Conservation (phyloP, 2,888 invertebrate species). For the Leptinotarsa rubiginosa region DNA sequence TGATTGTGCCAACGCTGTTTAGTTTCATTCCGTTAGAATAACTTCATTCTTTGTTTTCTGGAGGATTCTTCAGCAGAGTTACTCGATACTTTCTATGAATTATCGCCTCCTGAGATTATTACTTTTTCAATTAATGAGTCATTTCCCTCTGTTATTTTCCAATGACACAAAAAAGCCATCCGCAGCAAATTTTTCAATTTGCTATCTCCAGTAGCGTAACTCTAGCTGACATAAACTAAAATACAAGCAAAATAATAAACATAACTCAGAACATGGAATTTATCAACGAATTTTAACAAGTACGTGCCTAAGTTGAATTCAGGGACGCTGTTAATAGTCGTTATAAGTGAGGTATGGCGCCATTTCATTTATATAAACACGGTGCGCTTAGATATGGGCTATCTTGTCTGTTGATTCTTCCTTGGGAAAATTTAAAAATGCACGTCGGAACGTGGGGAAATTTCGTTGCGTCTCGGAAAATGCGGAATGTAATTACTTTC, state of each 20-base stretch:
- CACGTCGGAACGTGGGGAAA: slow-evolving; percentile 35
- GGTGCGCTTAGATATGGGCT: slow-evolving; percentile 58
- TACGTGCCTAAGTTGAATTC: slow-evolving; percentile 63
- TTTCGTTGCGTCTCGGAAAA: slow-evolving; percentile 20
- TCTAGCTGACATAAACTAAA: slow-evolving; percentile 23
- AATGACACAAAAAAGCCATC: neutral
- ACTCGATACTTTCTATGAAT: too few relatives aligned
- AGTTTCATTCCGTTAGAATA: too few relatives aligned
- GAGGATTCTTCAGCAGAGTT: too few relatives aligned
- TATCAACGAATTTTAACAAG: slow-evolving; percentile 64
- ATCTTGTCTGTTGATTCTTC: slow-evolving; percentile 55
- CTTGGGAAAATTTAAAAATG: slow-evolving; percentile 44
- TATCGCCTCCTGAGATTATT: too few relatives aligned
- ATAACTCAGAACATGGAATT: slow-evolving; percentile 61
- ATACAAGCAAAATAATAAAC: slow-evolving; percentile 32
- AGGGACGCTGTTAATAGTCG: slow-evolving; percentile 65
- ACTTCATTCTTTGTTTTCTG: too few relatives aligned
- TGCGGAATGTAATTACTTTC: neutral
- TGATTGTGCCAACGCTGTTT: too few relatives aligned
- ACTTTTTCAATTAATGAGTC: too few relatives aligned
- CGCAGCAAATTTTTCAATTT: neutral
- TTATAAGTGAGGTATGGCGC: slow-evolving; percentile 67
- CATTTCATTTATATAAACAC: slow-evolving; percentile 68
- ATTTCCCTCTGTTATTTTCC: neutral
- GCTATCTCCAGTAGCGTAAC: neutral